Evolutionary conservation across 2,888 invertebrate species (phyloP), one percentile per base, ranked within the genome.

Genomic region (Stenichneumon culpator): DNA sequence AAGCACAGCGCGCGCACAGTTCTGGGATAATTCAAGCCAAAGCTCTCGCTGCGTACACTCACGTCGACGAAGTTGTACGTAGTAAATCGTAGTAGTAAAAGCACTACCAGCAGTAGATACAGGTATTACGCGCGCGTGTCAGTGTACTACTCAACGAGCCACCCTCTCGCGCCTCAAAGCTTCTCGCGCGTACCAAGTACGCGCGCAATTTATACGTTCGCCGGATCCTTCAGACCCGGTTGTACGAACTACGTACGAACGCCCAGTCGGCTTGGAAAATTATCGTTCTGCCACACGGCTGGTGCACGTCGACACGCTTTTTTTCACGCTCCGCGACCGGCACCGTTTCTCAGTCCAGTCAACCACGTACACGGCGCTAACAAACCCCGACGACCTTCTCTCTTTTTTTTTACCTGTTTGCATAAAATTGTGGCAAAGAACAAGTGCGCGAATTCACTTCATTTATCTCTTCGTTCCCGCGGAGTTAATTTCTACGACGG

Each of bases 161-260:
- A 28, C 67, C 39, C 79, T 54, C 44, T 19, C n/a, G 70, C 73
- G 67, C 73, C 79, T 54, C 67, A 44, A 67, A 86, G 86, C 89
- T 86, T 84, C 87, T 86, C 86, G 75, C 81, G 77, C 85, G 83
- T 86, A 85, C 86, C 87, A 84, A 88, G 88, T 87, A 85, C 85
- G 86, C 88, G 87, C 89, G 88, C 44, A 47, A 87, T 84, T 86
- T 84, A 84, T 88, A 88, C 89, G 87, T 87, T 87, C 86, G 81
- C 39, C 70, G 82, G 86, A 88, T 88, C 86, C 89, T 88, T 89
- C 89, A 89, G 88, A 87, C 88, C 25, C 63, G 47, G 63, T 63
- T 16, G 28, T 63, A 63, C 63, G 16, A 63, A 63, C 32, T 32
- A 28, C 36, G 63, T 65, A 77, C 52, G 52, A 54, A 52, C 65